These are phyloP conservation scores for Aporrectodea caliginosa DNA, from an alignment of 1,140 invertebrate species.

Conservation along the genomic window DNA sequence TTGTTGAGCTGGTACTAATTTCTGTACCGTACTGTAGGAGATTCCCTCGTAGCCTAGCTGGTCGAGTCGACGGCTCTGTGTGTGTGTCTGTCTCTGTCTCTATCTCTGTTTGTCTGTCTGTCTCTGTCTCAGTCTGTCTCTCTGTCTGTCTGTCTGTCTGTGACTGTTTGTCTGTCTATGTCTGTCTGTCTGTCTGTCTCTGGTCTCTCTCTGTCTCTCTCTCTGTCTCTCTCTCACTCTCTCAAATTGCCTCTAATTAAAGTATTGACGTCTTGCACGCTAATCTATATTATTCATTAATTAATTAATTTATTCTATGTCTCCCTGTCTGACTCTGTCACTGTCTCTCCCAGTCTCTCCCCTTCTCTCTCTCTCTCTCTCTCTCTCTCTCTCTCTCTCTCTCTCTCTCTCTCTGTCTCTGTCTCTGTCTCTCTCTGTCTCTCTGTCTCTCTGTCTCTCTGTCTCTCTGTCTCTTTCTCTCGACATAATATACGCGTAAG, in stretches of 20 bases:
- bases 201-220: slow-evolving; percentile 9
- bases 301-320: neutral
- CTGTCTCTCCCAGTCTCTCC: neutral
- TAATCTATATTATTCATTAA: too few species aligned
- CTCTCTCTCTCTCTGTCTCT: slow-evolving; percentile 7
- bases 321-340: neutral
- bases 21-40: too few species aligned
- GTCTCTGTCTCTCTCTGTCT: slow-evolving; percentile 13
- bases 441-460: slow-evolving; percentile 9
- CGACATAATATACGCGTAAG: too few species aligned
- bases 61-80: too few species aligned
- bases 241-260: too few species aligned
- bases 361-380: slow-evolving; percentile 6
- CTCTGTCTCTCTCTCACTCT: slow-evolving; percentile 2
- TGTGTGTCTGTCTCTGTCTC: neutral
- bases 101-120: neutral
- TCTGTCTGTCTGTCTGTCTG: slow-evolving; percentile 7
- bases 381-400: slow-evolving; percentile 6
- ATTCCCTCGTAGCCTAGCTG: too few species aligned
- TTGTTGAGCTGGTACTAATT: too few species aligned
- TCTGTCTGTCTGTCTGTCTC: slow-evolving; percentile 7
- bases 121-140: neutral
- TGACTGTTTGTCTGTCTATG: neutral
- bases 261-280: too few species aligned
- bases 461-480: neutral